Percentiles rank a stretch among this genome's conserved stretches.
Evolutionary conservation across 2,797 vertebrate species (phyloP).

Genomic region (Perodicticus potto): DNA sequence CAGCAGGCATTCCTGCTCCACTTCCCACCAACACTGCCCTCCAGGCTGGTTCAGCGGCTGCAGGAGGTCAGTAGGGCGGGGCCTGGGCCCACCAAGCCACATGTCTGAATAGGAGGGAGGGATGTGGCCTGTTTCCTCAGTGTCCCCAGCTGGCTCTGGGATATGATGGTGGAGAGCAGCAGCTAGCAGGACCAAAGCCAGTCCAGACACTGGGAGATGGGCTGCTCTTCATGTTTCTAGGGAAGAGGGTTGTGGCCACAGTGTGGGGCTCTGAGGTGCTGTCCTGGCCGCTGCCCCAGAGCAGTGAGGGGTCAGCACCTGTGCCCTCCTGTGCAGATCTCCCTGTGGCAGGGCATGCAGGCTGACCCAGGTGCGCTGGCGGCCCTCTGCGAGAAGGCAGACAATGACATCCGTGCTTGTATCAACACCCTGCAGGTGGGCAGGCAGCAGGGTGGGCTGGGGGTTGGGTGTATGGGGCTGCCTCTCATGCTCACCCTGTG

Average conservation of each 20-base stretch:
- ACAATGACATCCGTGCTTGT: conserved; percentile 96
- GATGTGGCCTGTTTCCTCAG: fast-evolving
- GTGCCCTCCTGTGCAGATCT: conserved; percentile 87
- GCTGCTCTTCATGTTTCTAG: background rate
- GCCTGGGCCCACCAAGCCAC: fast-evolving
- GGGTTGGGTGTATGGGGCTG: fast-evolving
- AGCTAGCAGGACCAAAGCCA: fast-evolving
- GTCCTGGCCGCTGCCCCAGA: background rate
- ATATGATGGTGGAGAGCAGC: background rate
- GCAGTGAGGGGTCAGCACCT: background rate
- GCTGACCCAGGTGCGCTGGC: conserved; percentile 91
- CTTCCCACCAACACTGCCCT: conserved; percentile 93
- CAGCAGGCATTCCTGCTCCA: conserved; percentile 94
- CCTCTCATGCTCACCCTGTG: background rate
- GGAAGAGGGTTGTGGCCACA: background rate
- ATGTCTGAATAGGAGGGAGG: fast-evolving
- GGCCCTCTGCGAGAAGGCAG: conserved; percentile 95
- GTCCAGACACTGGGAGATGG: background rate
- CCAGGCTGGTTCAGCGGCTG: conserved; percentile 94
- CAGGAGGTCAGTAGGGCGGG: conserved; percentile 89
- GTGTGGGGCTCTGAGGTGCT: background rate
- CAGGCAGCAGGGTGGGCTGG: fast-evolving
- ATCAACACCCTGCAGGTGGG: conserved; percentile 97
- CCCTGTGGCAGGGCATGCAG: conserved; percentile 91
- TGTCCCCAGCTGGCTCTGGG: background rate